Evolutionary conservation across 2,888 invertebrate species (phyloP), one percentile per base, ranked within the genome.

Genomic region (Leptopilina syphax): DNA sequence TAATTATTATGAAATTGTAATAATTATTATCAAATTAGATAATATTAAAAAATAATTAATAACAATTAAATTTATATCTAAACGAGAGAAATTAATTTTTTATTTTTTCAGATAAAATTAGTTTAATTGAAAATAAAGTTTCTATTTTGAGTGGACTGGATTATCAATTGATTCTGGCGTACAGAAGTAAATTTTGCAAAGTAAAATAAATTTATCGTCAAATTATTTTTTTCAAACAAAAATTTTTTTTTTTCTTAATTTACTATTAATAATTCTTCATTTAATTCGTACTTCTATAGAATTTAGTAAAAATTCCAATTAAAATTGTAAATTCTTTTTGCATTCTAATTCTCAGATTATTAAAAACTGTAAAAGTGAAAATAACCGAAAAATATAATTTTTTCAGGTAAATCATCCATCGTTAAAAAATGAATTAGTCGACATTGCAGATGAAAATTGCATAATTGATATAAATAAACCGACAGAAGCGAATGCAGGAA

Each of bases 401-500:
- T 73, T 73, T 27, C 34, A 83, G 83, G 63, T 83, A 9, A 50
- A 78, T 12, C 68, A 78, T 65, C 83, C 83, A 77, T 70, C 63
- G 47, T 77, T 57, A 41, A 5, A 34, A 65, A 67, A 44, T n/a
- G 60, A 63, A 73, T 6, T 0, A 5, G 12, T 50, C 1, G 73
- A 73, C 7, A 10, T 79, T 2, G 60, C 83, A 9, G 50, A 24
- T 12, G 82, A 83, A 18, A 76, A 82, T 12, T 77, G 80, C 47
- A 34, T 65, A 34, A 67, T 81, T 34, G 81, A 83, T 73, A 54
- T 85, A 12, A 54, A 67, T 44, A 54, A 77, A 41, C 79, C 80
- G 13, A 79, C 81, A 24, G 18, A 65, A 34, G 84, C 85, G 7
- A 81, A 83, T 47, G 92, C 93, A 81, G 94, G 93, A 4, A 90